Base-by-base conservation (phyloP, 1,140 invertebrate genomes). In the Vanessa atalanta region DNA sequence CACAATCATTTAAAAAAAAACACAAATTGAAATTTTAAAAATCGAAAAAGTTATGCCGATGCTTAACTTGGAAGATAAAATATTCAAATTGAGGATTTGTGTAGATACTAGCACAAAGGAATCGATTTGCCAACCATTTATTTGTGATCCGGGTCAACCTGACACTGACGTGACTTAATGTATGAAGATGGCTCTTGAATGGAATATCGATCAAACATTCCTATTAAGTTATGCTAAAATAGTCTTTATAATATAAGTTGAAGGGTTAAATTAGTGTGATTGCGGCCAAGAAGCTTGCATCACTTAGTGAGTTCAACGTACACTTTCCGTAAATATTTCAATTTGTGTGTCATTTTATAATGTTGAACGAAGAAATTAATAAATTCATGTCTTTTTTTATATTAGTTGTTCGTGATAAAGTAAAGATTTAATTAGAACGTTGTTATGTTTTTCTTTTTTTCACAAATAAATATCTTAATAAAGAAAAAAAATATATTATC, bases 51-150 rank as follows among this genome's bases (percentile, higher is more conserved):
- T 14, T 12, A 60, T 60, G 31, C 14, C 57, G 57, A 23, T 26
- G 15, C 1, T 37, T 61, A 9, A 15, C 11, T 14, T 5, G 4
- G 57, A 26, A 60, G 8, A 69, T 68, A 31, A 23, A 69, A 60
- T 60, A 47, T 61, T 60, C 43, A 60, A 69, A 69, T 26, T 26
- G 61, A n/a, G 61, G 48, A 70, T 65, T 71, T 43, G 50, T 71
- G 37, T 53, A n/a, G 53, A 69, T 65, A 16, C 61, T 23, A 3
- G 60, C 48, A 71, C 70, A 71, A 70, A 63, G 48, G 43, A 63
- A 71, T 71, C 70, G 70, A 71, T 71, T 71, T 61, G 26, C 69
- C 60, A 48, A 20, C 55, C 67, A 60, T 65, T 65, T 65, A 65
- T 23, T 71, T n/a, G 55, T 69, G 67, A 69, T 53, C 61, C 48